A percentile compares a stretch with the other conserved stretches of the same genome.
Conservation (phyloP, 2,113 vertebrate genomes). For the Hemibates koningsi region DNA sequence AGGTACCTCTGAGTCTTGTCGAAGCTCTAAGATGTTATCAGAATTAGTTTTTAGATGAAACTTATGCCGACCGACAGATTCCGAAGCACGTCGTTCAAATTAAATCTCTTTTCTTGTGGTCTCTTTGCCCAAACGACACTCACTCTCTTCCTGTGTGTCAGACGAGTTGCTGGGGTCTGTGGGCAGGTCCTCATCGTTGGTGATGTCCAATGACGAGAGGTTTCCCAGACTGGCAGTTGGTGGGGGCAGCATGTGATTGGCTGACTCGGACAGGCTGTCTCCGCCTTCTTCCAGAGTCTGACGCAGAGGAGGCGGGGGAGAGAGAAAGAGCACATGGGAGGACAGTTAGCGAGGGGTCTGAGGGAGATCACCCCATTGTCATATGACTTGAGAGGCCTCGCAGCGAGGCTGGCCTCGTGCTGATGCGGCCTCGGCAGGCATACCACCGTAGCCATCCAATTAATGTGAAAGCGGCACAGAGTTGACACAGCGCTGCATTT, state of each 20-base stretch:
- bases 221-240: conserved; percentile 62
- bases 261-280: conserved; percentile 69
- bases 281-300: conserved; percentile 75
- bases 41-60: rapidly evolving
- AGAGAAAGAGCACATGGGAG: neutral
- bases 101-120: neutral
- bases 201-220: conserved; percentile 77
- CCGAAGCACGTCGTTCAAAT: neutral
- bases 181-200: conserved; percentile 81
- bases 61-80: neutral
- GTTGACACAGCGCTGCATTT: neutral
- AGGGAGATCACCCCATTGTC: conserved; percentile 30
- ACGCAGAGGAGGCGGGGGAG: neutral
- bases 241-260: conserved; percentile 72
- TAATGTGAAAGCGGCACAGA: neutral
- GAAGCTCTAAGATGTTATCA: neutral
- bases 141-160: conserved; percentile 85
- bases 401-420: neutral
- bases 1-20: rapidly evolving
- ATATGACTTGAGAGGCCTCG: conserved; percentile 34
- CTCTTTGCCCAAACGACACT: conserved; percentile 8
- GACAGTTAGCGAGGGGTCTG: neutral
- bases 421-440: neutral
- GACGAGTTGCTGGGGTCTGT: conserved; percentile 88
- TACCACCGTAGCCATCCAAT: neutral